Evolutionary conservation across 2,113 vertebrate species (phyloP).

Genomic region (Etia nguti): DNA sequence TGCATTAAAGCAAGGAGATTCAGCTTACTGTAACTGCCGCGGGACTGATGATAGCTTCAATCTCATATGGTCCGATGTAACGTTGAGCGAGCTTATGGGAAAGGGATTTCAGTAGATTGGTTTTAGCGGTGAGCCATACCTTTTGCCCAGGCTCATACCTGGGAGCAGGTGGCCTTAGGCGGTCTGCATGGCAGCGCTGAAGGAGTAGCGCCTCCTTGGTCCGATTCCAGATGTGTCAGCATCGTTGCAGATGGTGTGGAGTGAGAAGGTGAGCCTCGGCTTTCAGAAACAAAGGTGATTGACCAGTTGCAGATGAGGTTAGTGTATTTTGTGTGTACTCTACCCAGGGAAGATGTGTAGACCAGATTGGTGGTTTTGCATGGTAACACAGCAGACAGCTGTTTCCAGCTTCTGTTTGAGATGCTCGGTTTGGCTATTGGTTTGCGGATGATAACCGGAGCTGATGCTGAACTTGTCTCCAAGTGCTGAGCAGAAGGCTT

Average conservation of each 20-base stretch:
- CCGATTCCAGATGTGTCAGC: neutral
- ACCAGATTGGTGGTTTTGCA: neutral
- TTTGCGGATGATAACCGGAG: neutral
- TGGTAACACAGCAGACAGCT: neutral
- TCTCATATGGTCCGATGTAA: neutral
- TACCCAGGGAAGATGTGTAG: neutral
- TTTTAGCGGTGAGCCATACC: neutral
- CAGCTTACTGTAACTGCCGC: neutral
- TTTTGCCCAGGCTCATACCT: neutral
- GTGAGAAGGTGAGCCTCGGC: neutral
- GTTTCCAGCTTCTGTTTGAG: neutral
- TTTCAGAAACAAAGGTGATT: neutral
- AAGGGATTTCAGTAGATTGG: neutral
- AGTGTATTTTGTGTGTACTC: neutral
- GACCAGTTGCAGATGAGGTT: neutral
- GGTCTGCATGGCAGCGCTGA: neutral
- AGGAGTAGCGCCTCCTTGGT: neutral
- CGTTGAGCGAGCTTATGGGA: neutral
- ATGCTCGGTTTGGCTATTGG: neutral
- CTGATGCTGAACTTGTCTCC: neutral
- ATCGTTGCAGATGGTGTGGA: neutral
- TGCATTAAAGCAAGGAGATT: no score
- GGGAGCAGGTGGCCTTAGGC: neutral
- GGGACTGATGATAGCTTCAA: neutral
- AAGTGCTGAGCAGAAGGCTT: neutral